Conservation (phyloP, 2,888 invertebrate species). For the Antheraea yamamai region DNA sequence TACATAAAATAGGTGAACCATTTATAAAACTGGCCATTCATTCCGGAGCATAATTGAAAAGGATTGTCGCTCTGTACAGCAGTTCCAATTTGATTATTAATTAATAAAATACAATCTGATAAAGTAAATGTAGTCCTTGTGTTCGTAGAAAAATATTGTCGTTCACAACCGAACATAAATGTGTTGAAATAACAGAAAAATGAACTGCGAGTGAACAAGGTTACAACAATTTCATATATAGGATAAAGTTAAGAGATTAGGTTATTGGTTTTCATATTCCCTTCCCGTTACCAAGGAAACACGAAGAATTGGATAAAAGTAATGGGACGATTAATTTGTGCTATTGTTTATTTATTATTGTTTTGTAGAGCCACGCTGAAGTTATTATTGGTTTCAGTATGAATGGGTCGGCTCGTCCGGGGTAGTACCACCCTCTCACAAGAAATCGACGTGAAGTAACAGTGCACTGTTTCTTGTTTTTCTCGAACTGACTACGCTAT, state of each 20-base stretch:
- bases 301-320: conserved; percentile 17
- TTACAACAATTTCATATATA: conserved; percentile 35
- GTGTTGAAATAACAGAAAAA: conserved; percentile 7
- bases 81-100: neutral
- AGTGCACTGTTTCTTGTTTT: no score
- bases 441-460: no score
- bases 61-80: no score
- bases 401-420: no score
- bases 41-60: no score
- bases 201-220: conserved; percentile 23
- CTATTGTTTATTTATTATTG: neutral
- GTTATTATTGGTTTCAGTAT: no score
- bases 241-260: conserved; percentile 33
- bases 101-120: neutral
- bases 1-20: no score
- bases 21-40: no score
- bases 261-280: conserved; percentile 30
- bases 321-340: neutral
- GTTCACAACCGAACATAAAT: neutral
- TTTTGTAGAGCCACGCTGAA: neutral
- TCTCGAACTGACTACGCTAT: no score
- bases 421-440: no score
- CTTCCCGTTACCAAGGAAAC: conserved; percentile 24
- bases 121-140: neutral
- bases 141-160: neutral